Evolutionary conservation across 1,140 invertebrate genomes (phyloP), one percentile per base, ranked within the genome.

Genomic region (Ceratosolen solmsi): DNA sequence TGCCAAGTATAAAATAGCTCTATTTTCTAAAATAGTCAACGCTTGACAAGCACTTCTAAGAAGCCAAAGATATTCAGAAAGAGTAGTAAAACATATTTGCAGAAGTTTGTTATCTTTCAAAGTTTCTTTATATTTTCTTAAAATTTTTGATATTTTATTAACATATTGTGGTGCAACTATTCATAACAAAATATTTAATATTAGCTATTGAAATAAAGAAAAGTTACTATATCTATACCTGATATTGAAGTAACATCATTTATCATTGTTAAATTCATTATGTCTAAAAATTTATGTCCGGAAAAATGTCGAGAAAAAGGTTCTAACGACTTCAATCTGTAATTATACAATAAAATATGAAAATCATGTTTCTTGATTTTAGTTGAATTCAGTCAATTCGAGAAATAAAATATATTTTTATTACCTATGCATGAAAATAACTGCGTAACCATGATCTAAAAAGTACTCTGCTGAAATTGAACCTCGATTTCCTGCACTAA

Each of bases 401-500:
- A 9, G 7, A 63, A 20, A 15, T 22, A 68, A n/a, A 33, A 38
- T n/a, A 73, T 68, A 36, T 51, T 78, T 77, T 36, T 60, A 56
- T 60, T 86, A 92, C 92, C 96, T 93, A 85, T 96, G 92, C 92
- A 96, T 93, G 90, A 96, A 96, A 86, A 96, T 96, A 71, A 96
- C 96, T 49, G 94, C 93, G 89, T 96, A 96, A 63, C 94, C 94
- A 83, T 94, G 92, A 84, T 96, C 93, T 27, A 99, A 93, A 92
- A 99, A 99, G 91, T 98, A 98, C 93, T 99, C 99, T 1, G 98
- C 94, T 1, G 98, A 99, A 2, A 97, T 94, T 0, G 98, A 95
- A 38, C 99, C 99, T 86, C 99, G 93, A 0, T 95, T 98, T 54
- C 99, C 99, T 22, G 97, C 96, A 90, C 98, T 99, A 91, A 99